Evolutionary conservation across 2,888 invertebrate species (phyloP), one percentile per base, ranked within the genome.

Genomic region (Hydrotaea cyrtoneurina): DNA sequence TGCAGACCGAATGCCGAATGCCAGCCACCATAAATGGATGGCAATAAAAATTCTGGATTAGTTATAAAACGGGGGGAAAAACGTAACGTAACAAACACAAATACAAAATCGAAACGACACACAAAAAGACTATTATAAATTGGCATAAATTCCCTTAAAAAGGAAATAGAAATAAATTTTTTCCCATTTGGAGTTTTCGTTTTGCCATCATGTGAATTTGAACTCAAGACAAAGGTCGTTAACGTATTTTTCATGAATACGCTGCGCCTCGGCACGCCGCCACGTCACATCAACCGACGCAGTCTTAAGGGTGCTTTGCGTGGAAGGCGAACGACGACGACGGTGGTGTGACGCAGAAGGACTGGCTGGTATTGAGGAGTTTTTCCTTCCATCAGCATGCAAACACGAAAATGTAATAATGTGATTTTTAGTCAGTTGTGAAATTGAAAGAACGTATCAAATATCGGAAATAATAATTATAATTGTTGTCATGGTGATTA

Each of bases 71-170:
- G 43, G 31, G n/a, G 23, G 31, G 57, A 76, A 15, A 8, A 66
- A 59, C 55, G 64, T 19, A 73, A 64, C 57, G 23, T n/a, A n/a
- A n/a, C n/a, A n/a, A n/a, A n/a, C n/a, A n/a, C n/a, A n/a, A n/a
- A n/a, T n/a, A n/a, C n/a, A 76, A 31, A 31, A 31, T 74, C 55
- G 50, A 72, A 62, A 7, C 31, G 31, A 7, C 31, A 31, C 2
- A 31, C 31, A 31, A 46, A 80, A 75, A 76, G 86, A 84, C 86
- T 86, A 87, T 86, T 87, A 88, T 89, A 89, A 88, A 89, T 89
- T 87, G 88, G 87, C 86, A 83, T 80, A 86, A 87, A 88, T 88
- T 87, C 88, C 81, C 89, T 88, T 87, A 89, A 88, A 89, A 90
- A 86, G 87, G 86, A 87, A 87, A 83, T 80, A 69, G 71, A 64